Evolutionary conservation across 2,888 invertebrate genomes (phyloP), one percentile per base, ranked within the genome.

Genomic region (Amblyjoppa proteus): DNA sequence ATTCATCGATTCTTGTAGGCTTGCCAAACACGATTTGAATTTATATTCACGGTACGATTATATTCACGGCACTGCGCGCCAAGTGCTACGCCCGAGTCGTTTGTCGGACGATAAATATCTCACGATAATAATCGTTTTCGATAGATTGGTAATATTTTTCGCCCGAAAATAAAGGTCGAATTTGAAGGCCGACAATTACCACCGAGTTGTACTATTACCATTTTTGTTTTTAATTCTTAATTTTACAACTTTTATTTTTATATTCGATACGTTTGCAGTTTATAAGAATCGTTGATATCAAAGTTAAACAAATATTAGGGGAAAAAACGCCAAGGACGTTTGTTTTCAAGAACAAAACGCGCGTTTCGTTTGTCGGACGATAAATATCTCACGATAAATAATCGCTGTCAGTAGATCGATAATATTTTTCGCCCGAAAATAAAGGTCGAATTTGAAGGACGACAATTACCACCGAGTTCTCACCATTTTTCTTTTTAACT

Each of bases 1-100:
- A 78, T 83, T 73, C 83, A 83, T 83, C 78, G 83, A 83, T 83
- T 58, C 73, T 78, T 58, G 83, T 73, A 68, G 83, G 56, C 74
- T 74, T 74, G 71, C 78, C 61, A 74, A 74, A 83, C 78, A 53
- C 51, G 83, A 61, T 74, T 28, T 74, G 83, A 73, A 83, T 83
- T 83, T 58, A 34, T 53, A 83, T 69, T 68, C 51, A 49, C 41
- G 28, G 28, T 34, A 28, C 61, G 9, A 28, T 61, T 31, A 11
- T 4, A 16, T 3, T 34, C 16, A 16, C 45, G 45, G 45, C 45
- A 49, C 45, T 49, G 45, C 45, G 13, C 45, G 13, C 13, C 13
- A 49, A 49, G 7, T n/a, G 31, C 16, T n/a, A 34, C 28, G 25
- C 28, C n/a, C 31, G n/a, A 16, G 28, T 28, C 28, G 58, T 34